These are phyloP conservation scores for Butastur rufipennis DNA, from an alignment of 2,113 vertebrate genomes.

Conservation along the genomic window DNA sequence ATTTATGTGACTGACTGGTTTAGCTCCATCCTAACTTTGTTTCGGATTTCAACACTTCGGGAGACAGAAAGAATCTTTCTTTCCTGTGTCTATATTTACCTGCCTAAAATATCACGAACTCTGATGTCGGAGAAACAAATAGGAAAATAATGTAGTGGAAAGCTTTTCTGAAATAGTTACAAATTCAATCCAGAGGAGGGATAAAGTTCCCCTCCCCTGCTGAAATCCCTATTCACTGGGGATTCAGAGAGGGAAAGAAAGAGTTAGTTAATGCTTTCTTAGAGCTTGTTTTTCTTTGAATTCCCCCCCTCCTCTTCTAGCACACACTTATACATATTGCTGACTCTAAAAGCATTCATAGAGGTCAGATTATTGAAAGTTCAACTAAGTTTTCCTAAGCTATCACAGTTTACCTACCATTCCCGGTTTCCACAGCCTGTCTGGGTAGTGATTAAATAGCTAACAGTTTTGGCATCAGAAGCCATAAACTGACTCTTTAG, in stretches of 20 bases:
- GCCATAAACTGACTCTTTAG: slow-evolving; percentile 11
- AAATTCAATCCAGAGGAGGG: neutral
- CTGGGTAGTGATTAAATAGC: slow-evolving; percentile 18
- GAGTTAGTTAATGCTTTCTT: slow-evolving; percentile 21
- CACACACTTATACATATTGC: slow-evolving; percentile 6
- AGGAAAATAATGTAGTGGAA: neutral
- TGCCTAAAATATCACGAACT: neutral
- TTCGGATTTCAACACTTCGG: neutral
- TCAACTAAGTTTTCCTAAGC: slow-evolving; percentile 61
- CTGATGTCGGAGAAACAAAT: slow-evolving; percentile 15
- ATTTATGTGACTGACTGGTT: neutral
- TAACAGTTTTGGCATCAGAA: neutral
- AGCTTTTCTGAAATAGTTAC: slow-evolving; percentile 3
- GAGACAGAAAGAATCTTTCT: neutral
- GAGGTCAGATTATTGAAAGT: slow-evolving; percentile 58
- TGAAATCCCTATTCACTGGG: neutral
- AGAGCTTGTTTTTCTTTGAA: slow-evolving; percentile 44
- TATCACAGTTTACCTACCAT: slow-evolving; percentile 47
- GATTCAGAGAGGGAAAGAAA: neutral
- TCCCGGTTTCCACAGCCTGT: neutral
- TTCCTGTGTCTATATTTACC: neutral
- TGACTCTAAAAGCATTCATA: slow-evolving; percentile 44
- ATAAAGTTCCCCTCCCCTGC: neutral
- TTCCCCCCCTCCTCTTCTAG: slow-evolving; percentile 1
- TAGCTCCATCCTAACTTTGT: neutral